Evolutionary conservation across 2,797 vertebrate genomes (phyloP).

Genomic region (Darevskia mixta): DNA sequence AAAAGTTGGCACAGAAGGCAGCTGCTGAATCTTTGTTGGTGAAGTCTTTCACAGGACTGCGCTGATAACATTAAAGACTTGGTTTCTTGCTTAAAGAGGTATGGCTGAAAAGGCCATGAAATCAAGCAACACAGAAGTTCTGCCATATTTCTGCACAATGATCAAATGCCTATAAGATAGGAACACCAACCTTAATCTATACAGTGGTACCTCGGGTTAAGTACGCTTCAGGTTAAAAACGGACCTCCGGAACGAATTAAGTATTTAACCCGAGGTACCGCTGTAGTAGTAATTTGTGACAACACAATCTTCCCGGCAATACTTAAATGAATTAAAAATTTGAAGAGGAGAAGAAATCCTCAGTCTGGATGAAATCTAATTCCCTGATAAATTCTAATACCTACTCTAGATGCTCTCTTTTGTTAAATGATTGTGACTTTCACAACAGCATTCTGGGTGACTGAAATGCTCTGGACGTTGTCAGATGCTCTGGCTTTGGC

Average conservation of each 20-base stretch:
- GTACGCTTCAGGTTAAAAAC: no score
- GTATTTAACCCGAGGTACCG: no score
- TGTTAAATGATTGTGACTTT: neutral
- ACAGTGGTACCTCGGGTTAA: no score
- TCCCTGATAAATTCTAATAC: neutral
- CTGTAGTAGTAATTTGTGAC: neutral
- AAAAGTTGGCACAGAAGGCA: no score
- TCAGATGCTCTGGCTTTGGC: no score
- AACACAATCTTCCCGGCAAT: neutral
- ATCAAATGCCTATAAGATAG: neutral
- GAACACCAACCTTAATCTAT: neutral
- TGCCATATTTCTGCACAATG: neutral
- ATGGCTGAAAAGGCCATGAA: no score
- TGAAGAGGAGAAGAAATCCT: neutral
- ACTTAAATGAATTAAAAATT: neutral
- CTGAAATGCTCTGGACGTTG: neutral
- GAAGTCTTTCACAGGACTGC: no score
- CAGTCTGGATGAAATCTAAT: neutral
- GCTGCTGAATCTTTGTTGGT: neutral
- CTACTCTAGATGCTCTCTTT: neutral
- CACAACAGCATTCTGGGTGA: neutral
- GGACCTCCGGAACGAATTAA: no score
- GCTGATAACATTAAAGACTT: no score
- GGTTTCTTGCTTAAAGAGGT: no score
- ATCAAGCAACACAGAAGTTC: neutral